Percentiles rank a stretch among this genome's conserved stretches.
Evolutionary conservation across 2,888 invertebrate species (phyloP).

Genomic region (Scaeva pyrastri): DNA sequence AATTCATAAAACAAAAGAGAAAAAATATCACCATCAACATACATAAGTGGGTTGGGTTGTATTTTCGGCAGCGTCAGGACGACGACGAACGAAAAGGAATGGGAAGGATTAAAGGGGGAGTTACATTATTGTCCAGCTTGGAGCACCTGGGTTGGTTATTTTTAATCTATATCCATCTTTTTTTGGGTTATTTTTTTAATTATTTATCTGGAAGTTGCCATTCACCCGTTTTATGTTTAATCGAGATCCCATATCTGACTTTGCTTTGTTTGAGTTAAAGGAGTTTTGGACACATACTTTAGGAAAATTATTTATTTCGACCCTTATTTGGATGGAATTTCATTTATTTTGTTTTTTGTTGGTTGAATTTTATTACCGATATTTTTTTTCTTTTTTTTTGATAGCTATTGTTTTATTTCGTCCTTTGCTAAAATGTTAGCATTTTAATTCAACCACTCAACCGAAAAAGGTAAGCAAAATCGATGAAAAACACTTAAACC

Average conservation of each 20-base stretch:
- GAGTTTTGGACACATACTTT: neutral
- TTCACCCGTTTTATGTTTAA: neutral
- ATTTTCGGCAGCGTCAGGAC: no score
- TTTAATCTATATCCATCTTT: constrained; percentile 40
- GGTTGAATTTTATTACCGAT: constrained; percentile 18
- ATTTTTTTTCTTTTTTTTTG: constrained; percentile 1
- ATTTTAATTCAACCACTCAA: constrained; percentile 21
- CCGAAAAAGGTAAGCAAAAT: constrained; percentile 22
- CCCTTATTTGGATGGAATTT: neutral
- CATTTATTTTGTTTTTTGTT: neutral
- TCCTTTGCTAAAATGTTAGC: neutral
- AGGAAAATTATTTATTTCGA: neutral
- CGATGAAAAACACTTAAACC: constrained; percentile 22
- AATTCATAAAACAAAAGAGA: neutral
- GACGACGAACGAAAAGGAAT: no score
- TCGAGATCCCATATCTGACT: neutral
- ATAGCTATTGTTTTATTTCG: no score
- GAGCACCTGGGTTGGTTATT: constrained; percentile 25
- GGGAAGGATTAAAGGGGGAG: neutral
- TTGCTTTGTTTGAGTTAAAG: neutral
- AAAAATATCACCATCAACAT: neutral
- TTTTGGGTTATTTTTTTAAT: constrained; percentile 34
- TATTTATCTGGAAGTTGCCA: constrained; percentile 48
- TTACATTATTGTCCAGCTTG: neutral
- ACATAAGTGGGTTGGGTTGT: no score